Percentiles rank a stretch among this genome's conserved stretches.
phyloP scores from a whole-genome alignment of 2,113 vertebrate genomes.

The Datnioides undecimradiatus region DNA sequence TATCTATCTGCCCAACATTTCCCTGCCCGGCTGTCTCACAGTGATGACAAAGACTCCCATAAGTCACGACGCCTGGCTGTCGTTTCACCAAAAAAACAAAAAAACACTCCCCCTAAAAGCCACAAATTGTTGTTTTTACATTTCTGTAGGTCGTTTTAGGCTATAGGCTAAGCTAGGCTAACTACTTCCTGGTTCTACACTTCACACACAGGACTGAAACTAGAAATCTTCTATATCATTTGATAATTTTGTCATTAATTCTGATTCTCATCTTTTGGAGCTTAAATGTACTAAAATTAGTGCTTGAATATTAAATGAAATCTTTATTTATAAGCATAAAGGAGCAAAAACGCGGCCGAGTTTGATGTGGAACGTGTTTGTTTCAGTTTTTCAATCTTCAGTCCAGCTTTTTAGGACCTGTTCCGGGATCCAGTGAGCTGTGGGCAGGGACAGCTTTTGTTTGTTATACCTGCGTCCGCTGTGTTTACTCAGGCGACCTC shows the following conservation, averaged over 20 bases:
- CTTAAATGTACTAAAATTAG: background rate
- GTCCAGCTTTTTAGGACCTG: background rate
- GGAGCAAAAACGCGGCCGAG: background rate
- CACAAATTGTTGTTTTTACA: background rate
- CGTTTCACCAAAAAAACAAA: no score
- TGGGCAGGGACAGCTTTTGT: slow-evolving; percentile 46
- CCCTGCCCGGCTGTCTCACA: background rate
- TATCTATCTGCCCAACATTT: background rate
- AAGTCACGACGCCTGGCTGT: background rate
- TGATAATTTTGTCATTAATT: background rate
- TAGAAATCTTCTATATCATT: no score
- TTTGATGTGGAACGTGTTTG: background rate
- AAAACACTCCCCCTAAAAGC: background rate
- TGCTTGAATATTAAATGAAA: background rate
- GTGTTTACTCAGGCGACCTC: slow-evolving; percentile 65
- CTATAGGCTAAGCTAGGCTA: background rate
- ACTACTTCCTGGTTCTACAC: background rate
- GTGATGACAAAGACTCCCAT: background rate
- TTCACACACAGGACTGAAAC: background rate
- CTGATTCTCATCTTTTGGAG: background rate
- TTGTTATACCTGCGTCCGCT: slow-evolving; percentile 68
- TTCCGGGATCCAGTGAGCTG: slow-evolving; percentile 26
- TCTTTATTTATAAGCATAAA: background rate
- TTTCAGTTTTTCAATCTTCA: background rate
- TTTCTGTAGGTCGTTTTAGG: slow-evolving; percentile 7